Base-by-base conservation (phyloP, 2,888 invertebrate genomes). In the Apamea sordens region DNA sequence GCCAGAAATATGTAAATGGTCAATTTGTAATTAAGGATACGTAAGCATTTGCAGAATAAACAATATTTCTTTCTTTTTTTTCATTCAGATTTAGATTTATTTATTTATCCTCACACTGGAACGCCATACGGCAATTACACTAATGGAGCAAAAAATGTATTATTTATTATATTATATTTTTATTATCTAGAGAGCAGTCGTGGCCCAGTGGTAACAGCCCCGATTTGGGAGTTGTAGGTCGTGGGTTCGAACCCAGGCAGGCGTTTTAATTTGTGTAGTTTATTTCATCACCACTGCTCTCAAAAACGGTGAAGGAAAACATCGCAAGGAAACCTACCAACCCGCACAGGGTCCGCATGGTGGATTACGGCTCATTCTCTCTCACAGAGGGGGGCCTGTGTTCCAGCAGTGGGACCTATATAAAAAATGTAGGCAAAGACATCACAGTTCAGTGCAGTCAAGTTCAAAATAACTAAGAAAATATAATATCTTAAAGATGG, bases 401-500 rank as follows among this genome's bases (percentile, higher is more conserved):
- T 4, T 3, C 4, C 56, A n/a, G 24, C 4, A n/a, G 56, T 56
- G 4, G 10, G 56, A 56, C n/a, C n/a, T 11, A 4, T 11, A 59
- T 59, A n/a, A 32, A 63, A 32, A 18, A 6, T 0, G 0, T 68
- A 7, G 28, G 4, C 15, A 24, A 50, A 5, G 24, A 32, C 50
- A 50, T 47, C 2, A 53, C 6, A 13, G 53, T 7, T 2, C 10
- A 8, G 5, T 32, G 50, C 69, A 50, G 24, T 24, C 1, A 69
- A 36, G 18, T 8, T 1, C 28, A 76, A 36, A 76, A 59, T 61
- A 21, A n/a, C 13, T 0, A 32, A 13, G 61, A 63, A 24, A 7
- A 24, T 28, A 28, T 44, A 41, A 59, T 7, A 75, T 59, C 47
- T 83, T 69, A 41, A 41, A 68, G 47, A 68, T 24, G 10, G 28